Conservation (phyloP, 2,113 vertebrate genomes). For the Mustelus asterias region DNA sequence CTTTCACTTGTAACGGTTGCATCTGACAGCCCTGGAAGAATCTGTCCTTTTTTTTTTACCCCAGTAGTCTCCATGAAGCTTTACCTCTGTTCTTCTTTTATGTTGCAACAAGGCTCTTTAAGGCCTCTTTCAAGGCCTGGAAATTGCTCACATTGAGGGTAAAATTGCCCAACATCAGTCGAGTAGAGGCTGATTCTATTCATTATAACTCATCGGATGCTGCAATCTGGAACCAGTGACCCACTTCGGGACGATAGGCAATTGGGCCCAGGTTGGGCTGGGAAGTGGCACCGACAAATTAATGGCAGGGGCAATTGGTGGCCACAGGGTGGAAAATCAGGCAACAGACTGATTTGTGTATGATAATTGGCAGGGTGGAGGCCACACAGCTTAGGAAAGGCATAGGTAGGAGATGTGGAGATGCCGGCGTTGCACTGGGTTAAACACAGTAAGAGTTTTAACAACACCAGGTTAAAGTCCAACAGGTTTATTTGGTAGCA, state of each 20-base stretch:
- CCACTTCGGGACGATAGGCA: background rate
- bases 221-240: background rate
- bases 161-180: background rate
- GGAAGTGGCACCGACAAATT: background rate
- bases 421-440: too few relatives aligned
- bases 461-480: too few relatives aligned
- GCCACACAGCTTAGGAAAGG: too few relatives aligned
- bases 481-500: too few relatives aligned
- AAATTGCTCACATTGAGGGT: background rate
- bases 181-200: background rate
- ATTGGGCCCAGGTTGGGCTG: background rate
- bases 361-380: too few relatives aligned
- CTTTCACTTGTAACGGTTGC: background rate
- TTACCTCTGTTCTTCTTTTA: background rate
- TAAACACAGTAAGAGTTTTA: too few relatives aligned
- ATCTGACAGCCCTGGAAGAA: background rate
- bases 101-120: background rate
- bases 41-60: background rate
- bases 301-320: too few relatives aligned
- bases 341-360: too few relatives aligned
- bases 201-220: background rate
- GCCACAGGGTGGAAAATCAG: background rate
- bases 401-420: too few relatives aligned
- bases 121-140: background rate
- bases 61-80: background rate